These are phyloP conservation scores for Oncorhynchus masou DNA, from an alignment of 2,113 vertebrate species.

Conservation along the genomic window DNA sequence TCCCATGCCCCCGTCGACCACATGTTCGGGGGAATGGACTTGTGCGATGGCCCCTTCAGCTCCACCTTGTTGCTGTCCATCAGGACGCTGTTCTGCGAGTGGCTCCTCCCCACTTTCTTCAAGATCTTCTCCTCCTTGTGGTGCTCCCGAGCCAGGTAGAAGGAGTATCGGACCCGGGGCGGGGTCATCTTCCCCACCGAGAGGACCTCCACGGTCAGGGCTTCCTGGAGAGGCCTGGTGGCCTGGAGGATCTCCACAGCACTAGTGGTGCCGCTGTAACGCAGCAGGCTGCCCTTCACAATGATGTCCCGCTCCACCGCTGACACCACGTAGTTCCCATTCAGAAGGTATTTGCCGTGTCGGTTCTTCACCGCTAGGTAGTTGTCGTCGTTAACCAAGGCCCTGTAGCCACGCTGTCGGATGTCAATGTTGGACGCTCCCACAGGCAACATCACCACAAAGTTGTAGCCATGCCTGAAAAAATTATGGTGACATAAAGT, in stretches of 20 bases:
- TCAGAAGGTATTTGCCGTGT: conserved; percentile 88
- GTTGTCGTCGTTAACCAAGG: conserved; percentile 89
- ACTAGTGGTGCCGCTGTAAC: conserved; percentile 88
- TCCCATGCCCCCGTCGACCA: conserved; percentile 88
- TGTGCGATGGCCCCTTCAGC: conserved; percentile 66
- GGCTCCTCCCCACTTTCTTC: conserved; percentile 43
- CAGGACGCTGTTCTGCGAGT: conserved; percentile 80
- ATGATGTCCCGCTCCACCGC: conserved; percentile 90
- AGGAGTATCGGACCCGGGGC: conserved; percentile 92
- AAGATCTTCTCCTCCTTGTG: conserved; percentile 79
- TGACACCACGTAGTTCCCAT: conserved; percentile 92
- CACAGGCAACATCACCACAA: conserved; percentile 86
- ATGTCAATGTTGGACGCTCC: conserved; percentile 91
- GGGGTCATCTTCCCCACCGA: conserved; percentile 97
- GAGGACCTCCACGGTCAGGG: conserved; percentile 89
- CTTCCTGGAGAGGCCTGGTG: conserved; percentile 84
- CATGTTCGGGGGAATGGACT: conserved; percentile 63
- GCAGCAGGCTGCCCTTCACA: conserved; percentile 86
- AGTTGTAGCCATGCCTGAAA: conserved; percentile 93
- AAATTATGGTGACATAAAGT: neutral
- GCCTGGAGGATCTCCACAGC: conserved; percentile 87
- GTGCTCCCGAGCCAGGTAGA: conserved; percentile 84
- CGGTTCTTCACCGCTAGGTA: conserved; percentile 91
- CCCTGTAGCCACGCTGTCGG: conserved; percentile 91
- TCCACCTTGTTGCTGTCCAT: conserved; percentile 62